A percentile compares a stretch with the other conserved stretches of the same genome.
phyloP scores from a whole-genome alignment of 2,797 vertebrate genomes.

The Tachyglossus aculeatus region DNA sequence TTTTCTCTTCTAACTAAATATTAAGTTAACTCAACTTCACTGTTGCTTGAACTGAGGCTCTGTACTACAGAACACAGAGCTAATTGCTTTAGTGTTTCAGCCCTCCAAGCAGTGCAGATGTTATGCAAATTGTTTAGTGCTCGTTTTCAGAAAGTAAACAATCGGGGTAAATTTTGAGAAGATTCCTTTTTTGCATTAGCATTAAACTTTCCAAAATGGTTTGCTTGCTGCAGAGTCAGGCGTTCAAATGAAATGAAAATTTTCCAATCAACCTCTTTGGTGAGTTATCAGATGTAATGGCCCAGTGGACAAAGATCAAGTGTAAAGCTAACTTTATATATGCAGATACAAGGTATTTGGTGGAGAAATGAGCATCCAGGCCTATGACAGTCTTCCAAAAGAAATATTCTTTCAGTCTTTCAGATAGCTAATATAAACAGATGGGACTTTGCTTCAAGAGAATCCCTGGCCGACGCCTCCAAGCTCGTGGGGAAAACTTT shows the following conservation, averaged over 20 bases:
- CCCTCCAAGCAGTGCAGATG: conserved; percentile 70
- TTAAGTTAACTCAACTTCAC: conserved; percentile 50
- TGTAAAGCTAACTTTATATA: too few relatives aligned
- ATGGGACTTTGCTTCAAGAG: too few relatives aligned
- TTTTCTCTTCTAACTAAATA: conserved; percentile 52
- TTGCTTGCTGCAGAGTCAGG: conserved; percentile 29
- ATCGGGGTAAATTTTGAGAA: conserved; percentile 52
- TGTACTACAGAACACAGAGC: conserved; percentile 46
- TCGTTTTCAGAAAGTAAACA: conserved; percentile 65
- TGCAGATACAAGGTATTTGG: too few relatives aligned
- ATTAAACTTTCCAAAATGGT: conserved; percentile 37
- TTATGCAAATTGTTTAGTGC: conserved; percentile 67
- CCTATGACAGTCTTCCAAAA: too few relatives aligned
- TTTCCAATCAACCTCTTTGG: not conserved
- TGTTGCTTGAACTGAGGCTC: conserved; percentile 28
- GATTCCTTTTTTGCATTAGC: conserved; percentile 16
- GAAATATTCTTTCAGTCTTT: too few relatives aligned
- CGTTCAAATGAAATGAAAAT: conserved; percentile 30
- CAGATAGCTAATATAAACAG: too few relatives aligned
- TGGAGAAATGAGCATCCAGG: too few relatives aligned
- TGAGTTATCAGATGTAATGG: conserved; percentile 26
- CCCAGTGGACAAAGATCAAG: conserved; percentile 7
- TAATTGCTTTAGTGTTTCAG: conserved; percentile 64
- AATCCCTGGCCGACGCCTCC: too few relatives aligned
- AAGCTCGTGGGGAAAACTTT: too few relatives aligned